Evolutionary conservation across 2,113 vertebrate species (phyloP).

Genomic region (Marmota monax): DNA sequence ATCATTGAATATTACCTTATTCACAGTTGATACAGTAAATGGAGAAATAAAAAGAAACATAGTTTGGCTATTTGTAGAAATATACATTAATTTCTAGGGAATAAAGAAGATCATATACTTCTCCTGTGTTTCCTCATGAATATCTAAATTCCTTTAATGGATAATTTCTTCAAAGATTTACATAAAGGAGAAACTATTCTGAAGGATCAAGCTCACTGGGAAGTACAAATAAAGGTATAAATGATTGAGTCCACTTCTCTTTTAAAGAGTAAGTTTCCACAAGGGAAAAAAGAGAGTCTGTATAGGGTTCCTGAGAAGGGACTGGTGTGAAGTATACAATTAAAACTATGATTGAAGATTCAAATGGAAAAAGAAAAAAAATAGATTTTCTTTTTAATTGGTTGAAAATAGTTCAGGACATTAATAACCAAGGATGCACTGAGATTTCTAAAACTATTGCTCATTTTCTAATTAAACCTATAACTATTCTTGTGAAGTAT

Average conservation of each 20-base stretch:
- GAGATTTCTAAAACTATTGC: slow-evolving; percentile 66
- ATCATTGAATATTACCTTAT: background rate
- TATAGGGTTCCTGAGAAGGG: background rate
- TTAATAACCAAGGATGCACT: slow-evolving; percentile 66
- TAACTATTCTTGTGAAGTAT: slow-evolving; percentile 72
- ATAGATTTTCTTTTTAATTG: slow-evolving; percentile 51
- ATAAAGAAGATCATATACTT: background rate
- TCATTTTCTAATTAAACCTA: slow-evolving; percentile 76
- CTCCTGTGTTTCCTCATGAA: slow-evolving; percentile 34
- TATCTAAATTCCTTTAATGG: background rate
- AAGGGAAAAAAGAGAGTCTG: background rate
- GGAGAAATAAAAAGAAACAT: background rate
- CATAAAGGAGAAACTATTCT: background rate
- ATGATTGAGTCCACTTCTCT: background rate
- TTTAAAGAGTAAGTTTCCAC: background rate
- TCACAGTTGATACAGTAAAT: background rate
- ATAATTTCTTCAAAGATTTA: background rate
- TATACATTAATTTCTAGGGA: background rate
- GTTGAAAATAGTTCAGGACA: slow-evolving; percentile 66
- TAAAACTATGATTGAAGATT: slow-evolving; percentile 26
- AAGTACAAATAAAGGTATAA: slow-evolving; percentile 40
- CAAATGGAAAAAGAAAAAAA: slow-evolving; percentile 54
- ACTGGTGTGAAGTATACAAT: background rate
- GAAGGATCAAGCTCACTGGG: background rate
- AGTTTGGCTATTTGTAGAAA: background rate